Base-by-base conservation (phyloP, 1,140 invertebrate species). In the Caenorhabditis brenneri region DNA sequence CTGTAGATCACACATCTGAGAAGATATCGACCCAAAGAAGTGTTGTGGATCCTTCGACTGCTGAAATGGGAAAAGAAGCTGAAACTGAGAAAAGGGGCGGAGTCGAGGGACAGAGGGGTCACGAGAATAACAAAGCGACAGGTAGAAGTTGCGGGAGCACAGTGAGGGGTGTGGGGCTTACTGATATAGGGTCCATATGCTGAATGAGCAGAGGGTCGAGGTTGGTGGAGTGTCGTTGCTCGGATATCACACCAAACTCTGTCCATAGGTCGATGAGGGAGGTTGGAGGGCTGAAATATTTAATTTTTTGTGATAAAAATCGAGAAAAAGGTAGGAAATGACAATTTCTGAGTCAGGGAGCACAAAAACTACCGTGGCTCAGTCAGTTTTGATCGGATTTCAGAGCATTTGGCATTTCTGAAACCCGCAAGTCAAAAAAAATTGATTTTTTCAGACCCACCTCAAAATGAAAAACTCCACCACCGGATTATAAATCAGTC, bases 211-310 rank as follows among this genome's bases (percentile, higher is more conserved):
- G 24, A n/a, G 88, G 80, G 46, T 69, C 79, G 15, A 78, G 39
- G 22, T 69, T 53, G 5, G 88, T 42, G 29, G 82, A 74, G 24
- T 88, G 49, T 48, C 89, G 55, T 29, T 82, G 84, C 36, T 89
- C 85, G 65, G 55, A 85, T 7, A 91, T 51, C 27, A 90, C 69
- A 16, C 89, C 89, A 74, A 86, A 91, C 82, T 90, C 89, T 24
- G 85, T 89, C 89, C 89, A 90, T 22, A 91, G 81, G 42, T 90
- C 89, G 6, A 88, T 51, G 29, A 90, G 74, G 22, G 87, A 79
- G 2, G 85, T 81, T 42, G 89, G 88, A 15, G 89, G 90, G 22
- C 60, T 58, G 51, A 2, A 82, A 82, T 15, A 6, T 22, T 22
- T 42, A 42, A 6, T 6, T 42, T 42, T 42, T 12, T 12, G 12